Percentiles rank a stretch among this genome's conserved stretches.
Evolutionary conservation across 1,140 invertebrate species (phyloP).

Genomic region (Cyclina sinensis): DNA sequence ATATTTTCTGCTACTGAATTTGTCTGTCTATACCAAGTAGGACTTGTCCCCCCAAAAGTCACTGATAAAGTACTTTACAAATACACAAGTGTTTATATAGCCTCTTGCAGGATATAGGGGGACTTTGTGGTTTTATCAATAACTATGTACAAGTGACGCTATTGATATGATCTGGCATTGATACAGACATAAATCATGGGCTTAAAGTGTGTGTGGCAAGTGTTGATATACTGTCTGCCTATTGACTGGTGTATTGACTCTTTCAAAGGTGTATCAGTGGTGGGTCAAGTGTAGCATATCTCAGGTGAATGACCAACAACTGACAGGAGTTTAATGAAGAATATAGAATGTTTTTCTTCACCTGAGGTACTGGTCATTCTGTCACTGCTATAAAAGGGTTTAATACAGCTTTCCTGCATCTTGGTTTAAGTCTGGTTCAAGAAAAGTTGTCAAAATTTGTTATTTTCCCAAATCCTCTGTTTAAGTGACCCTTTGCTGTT

Average conservation of each 20-base stretch:
- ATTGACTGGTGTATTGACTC: background rate
- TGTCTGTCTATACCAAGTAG: no score
- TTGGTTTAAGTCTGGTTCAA: no score
- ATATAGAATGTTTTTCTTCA: no score
- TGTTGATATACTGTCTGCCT: background rate
- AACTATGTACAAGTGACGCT: background rate
- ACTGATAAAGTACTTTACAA: background rate
- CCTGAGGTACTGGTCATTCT: no score
- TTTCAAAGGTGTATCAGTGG: background rate
- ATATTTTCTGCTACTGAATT: no score
- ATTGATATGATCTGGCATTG: background rate
- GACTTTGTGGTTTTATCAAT: background rate
- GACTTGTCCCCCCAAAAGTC: background rate
- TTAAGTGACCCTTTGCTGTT: no score
- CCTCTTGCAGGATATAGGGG: background rate
- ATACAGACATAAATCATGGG: background rate
- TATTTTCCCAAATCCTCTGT: no score
- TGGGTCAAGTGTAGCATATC: background rate
- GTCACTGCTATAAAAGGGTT: no score
- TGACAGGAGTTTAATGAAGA: no score
- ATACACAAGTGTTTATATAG: background rate
- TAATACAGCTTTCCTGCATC: no score
- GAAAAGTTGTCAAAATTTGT: no score
- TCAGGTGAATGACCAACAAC: background rate
- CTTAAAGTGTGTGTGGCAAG: background rate